A percentile compares a stretch with the other conserved stretches of the same genome.
These are phyloP conservation scores for Octodon degus DNA, from an alignment of 2,113 vertebrate genomes.

Conservation along the genomic window DNA sequence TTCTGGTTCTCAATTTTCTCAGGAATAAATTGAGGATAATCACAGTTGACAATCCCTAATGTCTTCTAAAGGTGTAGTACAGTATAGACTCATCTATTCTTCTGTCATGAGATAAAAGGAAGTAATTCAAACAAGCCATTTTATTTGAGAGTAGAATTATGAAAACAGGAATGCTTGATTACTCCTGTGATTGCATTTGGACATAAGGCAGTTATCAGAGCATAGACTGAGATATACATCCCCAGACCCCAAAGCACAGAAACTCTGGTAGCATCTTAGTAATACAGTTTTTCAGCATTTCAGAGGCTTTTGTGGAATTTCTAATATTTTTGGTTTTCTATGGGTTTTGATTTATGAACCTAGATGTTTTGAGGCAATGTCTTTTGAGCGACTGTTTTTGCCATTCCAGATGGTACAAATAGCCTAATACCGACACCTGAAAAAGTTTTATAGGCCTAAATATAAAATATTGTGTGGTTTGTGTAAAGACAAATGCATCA, in stretches of 20 bases:
- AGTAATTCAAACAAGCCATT: slow-evolving; percentile 41
- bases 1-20: slow-evolving; percentile 17
- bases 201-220: slow-evolving; percentile 25
- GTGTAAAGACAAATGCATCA: not conserved
- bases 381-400: not conserved
- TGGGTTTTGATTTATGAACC: not conserved
- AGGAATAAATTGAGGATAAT: slow-evolving; percentile 12
- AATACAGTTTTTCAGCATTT: not conserved
- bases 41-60: not conserved
- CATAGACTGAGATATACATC: not conserved
- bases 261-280: not conserved
- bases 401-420: not conserved
- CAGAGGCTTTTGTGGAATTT: slow-evolving; percentile 24
- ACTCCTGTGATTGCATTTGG: slow-evolving; percentile 37
- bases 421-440: not conserved
- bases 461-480: not conserved
- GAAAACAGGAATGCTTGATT: slow-evolving; percentile 7
- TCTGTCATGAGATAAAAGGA: slow-evolving; percentile 27
- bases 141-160: slow-evolving; percentile 56
- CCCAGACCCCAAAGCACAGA: not conserved
- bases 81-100: slow-evolving; percentile 43
- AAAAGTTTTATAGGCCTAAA: not conserved
- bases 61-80: not conserved
- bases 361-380: not conserved
- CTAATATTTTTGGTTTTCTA: not conserved